phyloP scores from a whole-genome alignment of 2,888 invertebrate species.

The Leptopilina syphax region DNA sequence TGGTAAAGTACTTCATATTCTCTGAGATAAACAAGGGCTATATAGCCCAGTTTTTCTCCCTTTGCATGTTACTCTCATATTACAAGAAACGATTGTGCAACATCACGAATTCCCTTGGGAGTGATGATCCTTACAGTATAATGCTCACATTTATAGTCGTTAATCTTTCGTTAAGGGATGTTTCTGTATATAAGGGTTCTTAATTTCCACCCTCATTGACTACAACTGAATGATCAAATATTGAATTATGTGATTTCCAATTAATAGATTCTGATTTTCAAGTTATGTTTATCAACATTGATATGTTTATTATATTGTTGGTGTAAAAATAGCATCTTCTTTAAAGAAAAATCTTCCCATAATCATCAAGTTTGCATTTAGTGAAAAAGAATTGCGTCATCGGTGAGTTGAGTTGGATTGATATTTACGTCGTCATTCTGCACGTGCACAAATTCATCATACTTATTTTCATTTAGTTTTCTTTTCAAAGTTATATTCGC shows the following conservation, averaged over 20 bases:
- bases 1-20: constrained; percentile 33
- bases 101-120: constrained; percentile 31
- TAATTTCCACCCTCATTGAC: constrained; percentile 16
- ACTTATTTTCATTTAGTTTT: constrained; percentile 10
- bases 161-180: constrained; percentile 29
- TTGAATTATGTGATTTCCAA: background rate
- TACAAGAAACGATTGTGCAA: constrained; percentile 27
- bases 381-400: constrained; percentile 8
- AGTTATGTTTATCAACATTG: background rate
- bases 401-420: background rate
- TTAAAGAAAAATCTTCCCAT: too few relatives aligned
- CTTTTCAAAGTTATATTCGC: background rate
- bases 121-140: constrained; percentile 24
- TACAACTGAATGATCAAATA: constrained; percentile 1
- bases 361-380: background rate
- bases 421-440: background rate
- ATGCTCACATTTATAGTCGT: constrained; percentile 33
- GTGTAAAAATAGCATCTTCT: too few relatives aligned
- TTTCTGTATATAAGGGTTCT: background rate
- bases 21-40: constrained; percentile 29
- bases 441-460: constrained; percentile 25
- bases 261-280: background rate
- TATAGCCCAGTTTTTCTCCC: constrained; percentile 13
- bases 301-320: too few relatives aligned
- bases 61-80: constrained; percentile 30